Conservation (phyloP, 2,113 vertebrate species). For the Amblyornis subalaris region DNA sequence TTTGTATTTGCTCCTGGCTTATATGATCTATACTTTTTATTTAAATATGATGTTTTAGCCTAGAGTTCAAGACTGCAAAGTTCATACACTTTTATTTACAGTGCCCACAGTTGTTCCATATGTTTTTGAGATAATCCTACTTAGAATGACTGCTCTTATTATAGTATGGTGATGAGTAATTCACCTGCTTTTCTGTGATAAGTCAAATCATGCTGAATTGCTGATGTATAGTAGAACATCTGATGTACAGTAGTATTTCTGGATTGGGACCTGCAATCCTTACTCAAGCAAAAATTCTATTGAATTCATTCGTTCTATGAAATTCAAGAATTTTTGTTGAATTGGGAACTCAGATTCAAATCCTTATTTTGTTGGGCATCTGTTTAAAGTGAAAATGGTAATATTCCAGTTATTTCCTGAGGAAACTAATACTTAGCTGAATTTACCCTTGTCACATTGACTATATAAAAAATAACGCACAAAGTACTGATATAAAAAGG, state of each 20-base stretch:
- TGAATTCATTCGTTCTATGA: constrained; percentile 4
- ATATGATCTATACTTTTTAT: constrained; percentile 53
- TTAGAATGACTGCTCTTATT: constrained; percentile 38
- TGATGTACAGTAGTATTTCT: constrained; percentile 27
- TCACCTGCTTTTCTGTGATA: constrained; percentile 43
- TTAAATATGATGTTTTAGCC: constrained; percentile 54
- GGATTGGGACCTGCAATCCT: constrained; percentile 43
- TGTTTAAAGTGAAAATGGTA: constrained; percentile 66
- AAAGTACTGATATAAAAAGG: constrained; percentile 44
- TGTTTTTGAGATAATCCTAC: constrained; percentile 34
- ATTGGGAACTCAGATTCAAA: constrained; percentile 33
- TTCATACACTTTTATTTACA: constrained; percentile 63
- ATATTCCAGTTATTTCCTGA: constrained; percentile 66
- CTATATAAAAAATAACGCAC: constrained; percentile 60
- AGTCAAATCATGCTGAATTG: constrained; percentile 28
- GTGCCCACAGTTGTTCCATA: constrained; percentile 40
- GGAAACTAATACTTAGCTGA: constrained; percentile 63
- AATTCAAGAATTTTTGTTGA: constrained; percentile 49
- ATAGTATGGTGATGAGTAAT: constrained; percentile 32
- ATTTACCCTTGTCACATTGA: constrained; percentile 66
- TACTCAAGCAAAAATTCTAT: constrained; percentile 50
- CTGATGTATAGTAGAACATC: constrained; percentile 25
- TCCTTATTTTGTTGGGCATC: constrained; percentile 51
- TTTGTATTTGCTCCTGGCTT: constrained; percentile 45
- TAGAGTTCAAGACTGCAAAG: constrained; percentile 54